Evolutionary conservation across 2,797 vertebrate species (phyloP), one percentile per base, ranked within the genome.

Genomic region (Enteromius paludinosus): DNA sequence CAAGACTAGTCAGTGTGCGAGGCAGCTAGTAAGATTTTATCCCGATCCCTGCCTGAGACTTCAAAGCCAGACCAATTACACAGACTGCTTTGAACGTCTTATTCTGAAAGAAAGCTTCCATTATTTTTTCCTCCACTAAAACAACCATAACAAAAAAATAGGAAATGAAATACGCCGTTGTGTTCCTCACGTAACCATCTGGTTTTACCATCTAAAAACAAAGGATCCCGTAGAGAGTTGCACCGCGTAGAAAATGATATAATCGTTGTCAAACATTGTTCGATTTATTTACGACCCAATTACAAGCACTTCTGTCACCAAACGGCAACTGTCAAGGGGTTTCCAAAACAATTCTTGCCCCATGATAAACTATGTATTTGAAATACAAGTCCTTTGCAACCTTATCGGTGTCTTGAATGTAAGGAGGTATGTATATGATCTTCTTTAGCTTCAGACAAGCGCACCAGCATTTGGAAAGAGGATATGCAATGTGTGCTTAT

Each of bases 401-500:
- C 23, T 74, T 74, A 25, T 45, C 62, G 30, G 45, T 33, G 17
- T 3, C 25, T 64, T 75, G 35, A 28, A 75, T 23, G 17, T 17
- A 65, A 78, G 4, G 28, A 49, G 64, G 18, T 33, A 49, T 77
- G 41, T 47, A 14, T 62, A 62, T 4, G 30, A 43, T 78, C 75
- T 38, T 70, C 33, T 75, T 75, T 41, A 59, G 35, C 65, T 59
- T 70, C 78, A 70, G 65, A 43, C 95, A 94, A 94, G 94, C 56
- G 93, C 93, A 54, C 87, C 91, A 94, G 91, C 94, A 93, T 91
- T 92, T 92, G 94, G 93, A 91, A 92, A 66, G 91, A 92, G 59
- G 54, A 92, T 94, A 93, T 94, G 92, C 95, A 93, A 91, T 94
- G 94, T 95, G 94, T 94, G 77, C 93, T 88, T 82, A 85, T 88